phyloP scores from a whole-genome alignment of 1,140 invertebrate genomes.

The Phymorhynchus buccinoides region DNA sequence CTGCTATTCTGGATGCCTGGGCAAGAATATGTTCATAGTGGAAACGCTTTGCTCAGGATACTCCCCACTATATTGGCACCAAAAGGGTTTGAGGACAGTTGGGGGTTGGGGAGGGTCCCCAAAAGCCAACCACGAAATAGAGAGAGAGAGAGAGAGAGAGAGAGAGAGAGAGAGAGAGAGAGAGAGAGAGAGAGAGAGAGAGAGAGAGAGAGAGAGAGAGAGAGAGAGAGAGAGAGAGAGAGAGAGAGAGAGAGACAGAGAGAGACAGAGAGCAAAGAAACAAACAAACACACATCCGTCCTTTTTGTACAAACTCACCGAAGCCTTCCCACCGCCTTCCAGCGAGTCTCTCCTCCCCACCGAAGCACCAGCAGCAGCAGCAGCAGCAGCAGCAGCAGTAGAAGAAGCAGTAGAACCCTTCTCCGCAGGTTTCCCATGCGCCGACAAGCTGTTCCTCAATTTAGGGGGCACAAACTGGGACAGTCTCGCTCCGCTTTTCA shows the following conservation, averaged over 20 bases:
- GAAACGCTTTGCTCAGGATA: too few relatives aligned
- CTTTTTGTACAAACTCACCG: conserved; percentile 16
- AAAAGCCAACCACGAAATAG: too few relatives aligned
- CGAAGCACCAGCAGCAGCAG: neutral
- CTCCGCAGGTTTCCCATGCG: conserved; percentile 42
- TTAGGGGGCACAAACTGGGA: conserved; percentile 75
- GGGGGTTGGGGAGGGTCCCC: too few relatives aligned
- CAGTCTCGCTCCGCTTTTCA: conserved; percentile 65
- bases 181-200: neutral
- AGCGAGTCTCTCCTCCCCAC: neutral
- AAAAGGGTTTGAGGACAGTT: too few relatives aligned
- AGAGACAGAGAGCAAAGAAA: neutral
- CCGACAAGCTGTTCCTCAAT: conserved; percentile 59
- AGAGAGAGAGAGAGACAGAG: neutral
- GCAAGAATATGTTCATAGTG: too few relatives aligned
- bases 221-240: neutral
- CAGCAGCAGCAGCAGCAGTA: neutral
- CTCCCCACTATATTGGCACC: too few relatives aligned
- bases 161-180: too few relatives aligned
- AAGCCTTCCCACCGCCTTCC: neutral
- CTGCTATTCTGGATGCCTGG: too few relatives aligned
- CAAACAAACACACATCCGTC: neutral
- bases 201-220: neutral
- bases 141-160: too few relatives aligned
- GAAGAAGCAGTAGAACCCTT: conserved; percentile 25